phyloP scores from a whole-genome alignment of 2,113 vertebrate genomes.

The Synodontis membranacea region DNA sequence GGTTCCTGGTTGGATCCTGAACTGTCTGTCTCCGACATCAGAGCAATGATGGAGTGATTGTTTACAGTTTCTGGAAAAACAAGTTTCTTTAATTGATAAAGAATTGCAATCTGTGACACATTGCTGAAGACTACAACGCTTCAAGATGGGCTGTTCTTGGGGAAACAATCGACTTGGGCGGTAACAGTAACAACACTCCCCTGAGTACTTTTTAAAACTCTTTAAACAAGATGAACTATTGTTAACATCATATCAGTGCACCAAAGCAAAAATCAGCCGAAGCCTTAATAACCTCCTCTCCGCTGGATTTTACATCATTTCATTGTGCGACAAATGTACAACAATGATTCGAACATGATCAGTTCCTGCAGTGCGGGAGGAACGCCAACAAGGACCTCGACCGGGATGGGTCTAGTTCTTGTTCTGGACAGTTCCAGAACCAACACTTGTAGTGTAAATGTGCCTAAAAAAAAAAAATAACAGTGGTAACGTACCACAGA shows the following conservation, averaged over 20 bases:
- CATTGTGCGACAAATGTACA: neutral
- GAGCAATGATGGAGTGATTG: neutral
- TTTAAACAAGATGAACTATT: neutral
- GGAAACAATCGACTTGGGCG: neutral
- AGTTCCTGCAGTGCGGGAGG: neutral
- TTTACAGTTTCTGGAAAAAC: neutral
- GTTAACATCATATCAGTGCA: neutral
- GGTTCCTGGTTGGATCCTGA: neutral
- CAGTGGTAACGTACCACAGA: neutral
- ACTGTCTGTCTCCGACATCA: neutral
- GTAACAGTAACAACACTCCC: neutral
- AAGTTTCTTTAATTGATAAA: neutral
- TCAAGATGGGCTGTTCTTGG: neutral
- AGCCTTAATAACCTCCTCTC: neutral
- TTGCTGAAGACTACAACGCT: neutral
- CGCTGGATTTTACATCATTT: neutral
- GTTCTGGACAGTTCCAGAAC: neutral
- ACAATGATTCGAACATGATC: neutral
- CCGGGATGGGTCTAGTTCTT: neutral
- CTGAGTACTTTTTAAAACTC: neutral
- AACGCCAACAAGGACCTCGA: no score
- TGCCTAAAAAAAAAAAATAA: neutral
- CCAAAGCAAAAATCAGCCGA: neutral
- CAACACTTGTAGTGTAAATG: neutral
- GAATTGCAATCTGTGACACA: neutral